phyloP scores from a whole-genome alignment of 2,888 invertebrate species.

The Mallateleia sp. region DNA sequence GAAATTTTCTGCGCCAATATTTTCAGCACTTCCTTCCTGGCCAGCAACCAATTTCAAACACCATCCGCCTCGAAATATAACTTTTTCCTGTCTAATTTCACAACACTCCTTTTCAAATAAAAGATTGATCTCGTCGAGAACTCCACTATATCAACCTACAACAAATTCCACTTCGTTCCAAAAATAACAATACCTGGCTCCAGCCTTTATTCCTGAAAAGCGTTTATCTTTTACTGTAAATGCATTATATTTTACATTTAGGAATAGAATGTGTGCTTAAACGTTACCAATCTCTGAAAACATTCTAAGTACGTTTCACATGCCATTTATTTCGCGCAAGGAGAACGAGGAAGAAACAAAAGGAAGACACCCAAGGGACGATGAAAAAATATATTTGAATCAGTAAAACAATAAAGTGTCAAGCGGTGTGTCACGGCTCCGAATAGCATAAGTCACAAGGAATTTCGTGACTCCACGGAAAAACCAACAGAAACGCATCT shows the following conservation, averaged over 20 bases:
- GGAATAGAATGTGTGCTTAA: slow-evolving; percentile 13
- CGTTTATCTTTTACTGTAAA: slow-evolving; percentile 31
- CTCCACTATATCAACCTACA: slow-evolving; percentile 34
- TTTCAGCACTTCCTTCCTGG: background rate
- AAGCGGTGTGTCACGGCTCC: slow-evolving; percentile 4
- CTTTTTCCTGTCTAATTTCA: slow-evolving; percentile 19
- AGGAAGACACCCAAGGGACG: background rate
- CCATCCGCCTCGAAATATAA: background rate
- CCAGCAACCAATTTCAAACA: background rate
- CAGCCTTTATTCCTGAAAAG: background rate
- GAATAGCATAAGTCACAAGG: slow-evolving; percentile 3
- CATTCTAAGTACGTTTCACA: background rate
- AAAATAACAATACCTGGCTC: slow-evolving; percentile 38
- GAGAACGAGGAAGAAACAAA: background rate
- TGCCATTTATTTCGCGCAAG: slow-evolving; percentile 8
- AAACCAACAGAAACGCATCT: slow-evolving; percentile 16
- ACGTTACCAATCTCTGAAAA: slow-evolving; percentile 2
- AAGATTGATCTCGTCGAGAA: slow-evolving; percentile 35
- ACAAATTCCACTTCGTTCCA: slow-evolving; percentile 34
- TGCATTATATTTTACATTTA: slow-evolving; percentile 37
- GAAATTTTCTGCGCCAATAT: slow-evolving; percentile 10
- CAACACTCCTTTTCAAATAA: slow-evolving; percentile 31
- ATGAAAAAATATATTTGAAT: slow-evolving; percentile 22
- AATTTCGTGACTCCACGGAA: slow-evolving; percentile 3
- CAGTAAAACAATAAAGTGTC: slow-evolving; percentile 38